Evolutionary conservation across 2,797 vertebrate genomes (phyloP).

Genomic region (Lithobates sylvaticus): DNA sequence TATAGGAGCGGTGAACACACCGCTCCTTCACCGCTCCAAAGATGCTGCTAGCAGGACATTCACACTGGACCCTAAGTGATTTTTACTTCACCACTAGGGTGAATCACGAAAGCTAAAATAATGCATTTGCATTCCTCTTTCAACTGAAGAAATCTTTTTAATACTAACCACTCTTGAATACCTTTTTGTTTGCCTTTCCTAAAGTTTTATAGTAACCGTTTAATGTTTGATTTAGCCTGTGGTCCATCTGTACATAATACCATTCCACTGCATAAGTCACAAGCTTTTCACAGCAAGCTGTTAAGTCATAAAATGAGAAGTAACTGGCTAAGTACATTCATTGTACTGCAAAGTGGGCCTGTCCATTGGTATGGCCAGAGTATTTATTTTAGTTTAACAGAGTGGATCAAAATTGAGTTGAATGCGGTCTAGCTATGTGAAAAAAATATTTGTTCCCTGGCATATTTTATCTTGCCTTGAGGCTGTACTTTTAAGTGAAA

Average conservation of each 20-base stretch:
- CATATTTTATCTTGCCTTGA: conserved; percentile 49
- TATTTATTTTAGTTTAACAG: conserved; percentile 35
- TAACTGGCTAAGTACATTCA: conserved; percentile 19
- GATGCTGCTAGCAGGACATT: too few species aligned
- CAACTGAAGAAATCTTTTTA: too few species aligned
- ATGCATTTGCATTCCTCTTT: too few species aligned
- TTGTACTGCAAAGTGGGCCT: conserved; percentile 15
- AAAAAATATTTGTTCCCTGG: conserved; percentile 36
- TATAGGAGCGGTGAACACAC: too few species aligned
- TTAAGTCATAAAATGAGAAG: conserved; percentile 13
- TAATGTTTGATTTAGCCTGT: neutral
- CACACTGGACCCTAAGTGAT: too few species aligned
- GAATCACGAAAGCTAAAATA: too few species aligned
- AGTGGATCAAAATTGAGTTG: conserved; percentile 16
- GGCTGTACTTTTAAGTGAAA: conserved; percentile 45
- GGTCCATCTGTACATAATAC: neutral
- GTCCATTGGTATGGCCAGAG: neutral
- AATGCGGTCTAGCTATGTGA: conserved; percentile 20
- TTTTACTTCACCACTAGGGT: too few species aligned
- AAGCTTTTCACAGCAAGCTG: conserved; percentile 17
- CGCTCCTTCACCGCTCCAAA: too few species aligned
- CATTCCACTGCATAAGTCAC: neutral
- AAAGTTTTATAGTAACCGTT: neutral
- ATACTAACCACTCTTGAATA: too few species aligned
- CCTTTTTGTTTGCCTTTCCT: too few species aligned